phyloP scores from a whole-genome alignment of 2,797 vertebrate species.

The Coccyzus lansbergi region DNA sequence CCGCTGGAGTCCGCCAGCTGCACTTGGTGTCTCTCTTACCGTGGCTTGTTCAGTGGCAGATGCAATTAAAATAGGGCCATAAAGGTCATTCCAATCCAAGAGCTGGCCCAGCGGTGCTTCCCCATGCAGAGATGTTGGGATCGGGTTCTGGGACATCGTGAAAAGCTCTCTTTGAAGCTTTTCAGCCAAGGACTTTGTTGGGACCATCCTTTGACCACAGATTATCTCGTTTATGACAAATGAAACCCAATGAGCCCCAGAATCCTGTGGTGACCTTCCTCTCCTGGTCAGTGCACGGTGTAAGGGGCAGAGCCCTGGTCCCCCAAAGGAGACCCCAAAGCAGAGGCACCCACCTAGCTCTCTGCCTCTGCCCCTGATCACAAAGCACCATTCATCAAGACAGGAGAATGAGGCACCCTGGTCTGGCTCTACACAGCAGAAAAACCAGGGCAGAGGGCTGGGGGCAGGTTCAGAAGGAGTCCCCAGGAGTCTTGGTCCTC shows the following conservation, averaged over 20 bases:
- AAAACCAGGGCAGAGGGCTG: background rate
- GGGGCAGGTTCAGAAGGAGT: background rate
- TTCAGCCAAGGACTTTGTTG: background rate
- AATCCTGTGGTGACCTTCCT: background rate
- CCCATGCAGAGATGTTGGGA: accelerated
- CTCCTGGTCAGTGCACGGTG: accelerated
- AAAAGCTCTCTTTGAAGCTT: background rate
- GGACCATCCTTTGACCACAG: background rate
- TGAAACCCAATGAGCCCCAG: accelerated
- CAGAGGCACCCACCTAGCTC: background rate
- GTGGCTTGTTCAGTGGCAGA: background rate
- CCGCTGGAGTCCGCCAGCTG: background rate
- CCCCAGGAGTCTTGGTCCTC: background rate
- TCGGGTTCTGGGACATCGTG: accelerated
- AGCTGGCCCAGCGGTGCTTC: background rate
- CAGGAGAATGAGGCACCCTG: background rate
- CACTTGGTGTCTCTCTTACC: background rate
- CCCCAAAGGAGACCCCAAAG: background rate
- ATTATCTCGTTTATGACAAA: background rate
- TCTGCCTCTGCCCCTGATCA: background rate
- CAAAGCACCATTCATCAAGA: background rate
- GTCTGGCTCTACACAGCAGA: background rate
- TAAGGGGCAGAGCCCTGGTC: too few relatives aligned
- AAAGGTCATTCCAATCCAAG: background rate
- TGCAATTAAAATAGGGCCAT: background rate